Evolutionary conservation across 2,888 invertebrate species (phyloP).

Genomic region (Aleiodes alternator): DNA sequence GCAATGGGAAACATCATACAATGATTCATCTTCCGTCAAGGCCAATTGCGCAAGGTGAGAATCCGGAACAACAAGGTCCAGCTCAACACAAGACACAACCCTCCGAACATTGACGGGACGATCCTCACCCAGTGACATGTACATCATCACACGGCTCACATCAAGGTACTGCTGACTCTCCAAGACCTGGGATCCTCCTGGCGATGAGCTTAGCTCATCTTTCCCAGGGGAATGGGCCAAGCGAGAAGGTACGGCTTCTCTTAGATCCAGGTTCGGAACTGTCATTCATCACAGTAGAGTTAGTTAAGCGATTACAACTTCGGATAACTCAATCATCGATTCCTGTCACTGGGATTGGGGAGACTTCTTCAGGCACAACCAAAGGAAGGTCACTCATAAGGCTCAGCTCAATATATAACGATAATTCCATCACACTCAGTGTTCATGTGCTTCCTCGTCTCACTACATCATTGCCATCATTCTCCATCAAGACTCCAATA

Average conservation of each 20-base stretch:
- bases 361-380: constrained; percentile 21
- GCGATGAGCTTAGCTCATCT: constrained; percentile 25
- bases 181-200: background rate
- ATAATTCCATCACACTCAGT: background rate
- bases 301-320: constrained; percentile 30
- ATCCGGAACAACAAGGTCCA: too few relatives aligned
- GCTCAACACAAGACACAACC: too few relatives aligned
- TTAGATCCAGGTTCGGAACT: constrained; percentile 50
- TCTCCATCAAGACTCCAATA: background rate
- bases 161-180: constrained; percentile 10
- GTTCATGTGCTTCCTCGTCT: constrained; percentile 39
- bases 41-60: background rate
- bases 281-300: constrained; percentile 40
- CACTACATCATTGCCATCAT: constrained; percentile 44
- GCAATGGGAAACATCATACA: constrained; percentile 29
- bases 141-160: background rate
- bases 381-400: constrained; percentile 15
- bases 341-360: constrained; percentile 9
- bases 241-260: constrained; percentile 33
- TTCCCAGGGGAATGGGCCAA: background rate
- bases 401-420: constrained; percentile 32
- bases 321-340: constrained; percentile 30
- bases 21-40: constrained; percentile 28
- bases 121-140: background rate
- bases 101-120: too few relatives aligned